Conservation (phyloP, 1,140 invertebrate species). For the Heterodera schachtii region DNA sequence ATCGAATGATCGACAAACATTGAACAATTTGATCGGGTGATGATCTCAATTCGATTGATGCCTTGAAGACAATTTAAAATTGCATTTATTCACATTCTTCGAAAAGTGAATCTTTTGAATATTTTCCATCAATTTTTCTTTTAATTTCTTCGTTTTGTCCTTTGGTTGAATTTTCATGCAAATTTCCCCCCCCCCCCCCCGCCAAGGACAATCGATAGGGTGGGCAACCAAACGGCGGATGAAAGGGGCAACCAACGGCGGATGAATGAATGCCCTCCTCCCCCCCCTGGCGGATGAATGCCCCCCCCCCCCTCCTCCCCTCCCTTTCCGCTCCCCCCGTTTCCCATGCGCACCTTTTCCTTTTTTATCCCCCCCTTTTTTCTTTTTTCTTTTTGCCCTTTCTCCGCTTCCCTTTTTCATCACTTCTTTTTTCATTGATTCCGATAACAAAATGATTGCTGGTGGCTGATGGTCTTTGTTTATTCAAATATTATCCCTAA, state of each 20-base stretch:
- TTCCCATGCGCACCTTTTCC: too few relatives aligned
- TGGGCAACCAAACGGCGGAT: neutral
- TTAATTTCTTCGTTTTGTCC: neutral
- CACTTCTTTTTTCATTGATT: too few relatives aligned
- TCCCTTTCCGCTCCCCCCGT: too few relatives aligned
- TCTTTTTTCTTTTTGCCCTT: too few relatives aligned
- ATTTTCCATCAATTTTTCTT: neutral
- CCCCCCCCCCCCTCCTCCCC: too few relatives aligned
- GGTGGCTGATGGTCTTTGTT: too few relatives aligned
- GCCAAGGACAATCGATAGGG: slow-evolving; percentile 13
- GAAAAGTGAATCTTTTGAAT: neutral
- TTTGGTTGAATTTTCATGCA: slow-evolving; percentile 2
- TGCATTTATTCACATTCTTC: too few relatives aligned
- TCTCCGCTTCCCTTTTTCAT: too few relatives aligned
- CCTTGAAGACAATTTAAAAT: neutral
- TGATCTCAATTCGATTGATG: slow-evolving; percentile 7
- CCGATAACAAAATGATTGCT: too few relatives aligned
- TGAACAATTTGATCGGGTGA: neutral
- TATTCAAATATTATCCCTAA: too few relatives aligned
- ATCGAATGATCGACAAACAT: slow-evolving; percentile 11
- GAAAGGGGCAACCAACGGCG: neutral
- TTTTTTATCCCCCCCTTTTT: too few relatives aligned
- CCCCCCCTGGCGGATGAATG: too few relatives aligned
- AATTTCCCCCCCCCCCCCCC: slow-evolving; percentile 2
- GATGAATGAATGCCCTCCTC: neutral